Conservation (phyloP, 92 coral and sea anemone species). For the Hydrozoanthus gracilis region DNA sequence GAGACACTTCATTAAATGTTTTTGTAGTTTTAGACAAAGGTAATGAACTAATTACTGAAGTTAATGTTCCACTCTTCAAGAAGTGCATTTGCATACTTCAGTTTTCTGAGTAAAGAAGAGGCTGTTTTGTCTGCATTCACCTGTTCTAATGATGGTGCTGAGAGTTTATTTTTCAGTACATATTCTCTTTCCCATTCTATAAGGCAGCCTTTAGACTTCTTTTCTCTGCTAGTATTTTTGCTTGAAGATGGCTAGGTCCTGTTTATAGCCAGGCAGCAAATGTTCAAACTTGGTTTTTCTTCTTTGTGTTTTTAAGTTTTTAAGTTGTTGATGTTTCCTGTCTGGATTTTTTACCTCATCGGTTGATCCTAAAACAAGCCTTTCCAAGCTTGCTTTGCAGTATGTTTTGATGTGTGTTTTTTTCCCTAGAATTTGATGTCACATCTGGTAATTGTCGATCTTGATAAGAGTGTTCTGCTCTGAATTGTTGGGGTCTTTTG, state of each 20-base stretch:
- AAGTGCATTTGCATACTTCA: constrained; percentile 36
- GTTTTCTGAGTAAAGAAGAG: constrained; percentile 18
- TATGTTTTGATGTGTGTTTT: constrained; percentile 1
- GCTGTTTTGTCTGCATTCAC: no score
- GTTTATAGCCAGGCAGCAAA: constrained; percentile 20
- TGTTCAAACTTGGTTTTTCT: constrained; percentile 17
- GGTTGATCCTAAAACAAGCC: constrained; percentile 58
- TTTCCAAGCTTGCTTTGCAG: constrained; percentile 59
- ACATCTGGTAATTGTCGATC: constrained; percentile 10
- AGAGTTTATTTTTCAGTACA: constrained; percentile 35
- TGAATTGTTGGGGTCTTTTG: constrained; percentile 7
- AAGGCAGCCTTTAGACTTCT: constrained; percentile 25
- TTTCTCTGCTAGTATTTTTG: constrained; percentile 33
- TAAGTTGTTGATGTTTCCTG: constrained; percentile 24
- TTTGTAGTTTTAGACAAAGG: neutral
- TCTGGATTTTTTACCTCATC: constrained; percentile 48
- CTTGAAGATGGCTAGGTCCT: constrained; percentile 41
- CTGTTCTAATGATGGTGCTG: no score
- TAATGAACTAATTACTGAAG: neutral
- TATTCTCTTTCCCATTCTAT: constrained; percentile 43
- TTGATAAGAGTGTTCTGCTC: constrained; percentile 18
- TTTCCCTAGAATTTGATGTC: constrained; percentile 12
- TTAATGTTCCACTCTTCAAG: constrained; percentile 36
- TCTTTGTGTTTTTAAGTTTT: constrained; percentile 2
- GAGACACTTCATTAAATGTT: no score